Evolutionary conservation across 2,113 vertebrate species (phyloP).

Genomic region (Castor canadensis): DNA sequence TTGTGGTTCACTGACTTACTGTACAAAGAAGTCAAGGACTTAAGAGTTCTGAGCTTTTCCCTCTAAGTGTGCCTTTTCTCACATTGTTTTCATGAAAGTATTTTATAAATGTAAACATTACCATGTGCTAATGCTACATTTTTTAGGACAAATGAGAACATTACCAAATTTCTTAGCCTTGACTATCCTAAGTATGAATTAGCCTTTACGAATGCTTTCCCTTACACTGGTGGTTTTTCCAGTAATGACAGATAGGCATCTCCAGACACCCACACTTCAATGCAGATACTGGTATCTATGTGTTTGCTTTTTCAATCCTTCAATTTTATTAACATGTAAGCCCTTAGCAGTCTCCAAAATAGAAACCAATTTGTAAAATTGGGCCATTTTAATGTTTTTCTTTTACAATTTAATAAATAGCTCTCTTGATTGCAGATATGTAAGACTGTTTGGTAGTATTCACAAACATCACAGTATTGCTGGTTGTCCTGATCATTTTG

Average conservation of each 20-base stretch:
- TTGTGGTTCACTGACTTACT: background rate
- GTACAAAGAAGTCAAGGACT: background rate
- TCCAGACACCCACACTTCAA: background rate
- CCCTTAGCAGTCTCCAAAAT: background rate
- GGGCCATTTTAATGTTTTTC: constrained; percentile 45
- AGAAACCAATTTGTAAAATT: constrained; percentile 24
- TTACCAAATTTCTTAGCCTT: background rate
- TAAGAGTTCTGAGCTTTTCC: background rate
- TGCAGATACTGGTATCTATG: background rate
- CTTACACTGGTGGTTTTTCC: background rate
- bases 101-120: background rate
- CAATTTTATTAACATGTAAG: background rate
- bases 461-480: background rate
- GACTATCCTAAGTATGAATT: background rate
- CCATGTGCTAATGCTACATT: background rate
- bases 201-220: background rate
- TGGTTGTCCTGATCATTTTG: background rate
- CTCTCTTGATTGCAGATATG: constrained; percentile 3
- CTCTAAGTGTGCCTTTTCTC: background rate
- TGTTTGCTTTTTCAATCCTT: constrained; percentile 16
- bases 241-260: background rate
- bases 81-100: background rate
- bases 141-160: background rate
- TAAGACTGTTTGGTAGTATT: background rate
- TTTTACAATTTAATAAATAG: constrained; percentile 25